These are phyloP conservation scores for Megalonaias nervosa DNA, from an alignment of 1,140 invertebrate genomes.

Conservation along the genomic window DNA sequence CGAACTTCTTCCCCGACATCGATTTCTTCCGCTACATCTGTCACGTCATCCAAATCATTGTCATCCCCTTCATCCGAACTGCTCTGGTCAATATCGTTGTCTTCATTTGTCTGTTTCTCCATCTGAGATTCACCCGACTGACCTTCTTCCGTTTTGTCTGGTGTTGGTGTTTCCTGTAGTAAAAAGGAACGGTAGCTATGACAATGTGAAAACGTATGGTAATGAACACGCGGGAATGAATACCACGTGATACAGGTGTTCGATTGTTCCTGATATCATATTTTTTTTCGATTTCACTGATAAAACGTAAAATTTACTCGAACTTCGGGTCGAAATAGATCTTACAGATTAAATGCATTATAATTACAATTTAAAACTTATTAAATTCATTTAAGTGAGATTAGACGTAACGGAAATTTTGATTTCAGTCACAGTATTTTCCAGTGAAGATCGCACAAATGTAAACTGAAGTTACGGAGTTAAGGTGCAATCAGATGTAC, in stretches of 20 bases:
- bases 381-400: no score
- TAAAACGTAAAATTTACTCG: no score
- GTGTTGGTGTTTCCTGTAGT: slow-evolving; percentile 54
- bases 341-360: no score
- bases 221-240: neutral
- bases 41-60: slow-evolving; percentile 50
- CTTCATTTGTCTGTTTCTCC: slow-evolving; percentile 29
- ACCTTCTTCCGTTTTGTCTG: slow-evolving; percentile 42
- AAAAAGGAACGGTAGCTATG: neutral
- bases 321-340: no score
- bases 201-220: no score
- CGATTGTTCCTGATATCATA: neutral
- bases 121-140: slow-evolving; percentile 18
- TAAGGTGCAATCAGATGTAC: neutral
- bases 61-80: slow-evolving; percentile 52
- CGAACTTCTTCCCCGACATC: slow-evolving; percentile 49
- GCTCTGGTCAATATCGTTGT: slow-evolving; percentile 41
- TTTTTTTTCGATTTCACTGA: neutral
- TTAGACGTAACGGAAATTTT: neutral
- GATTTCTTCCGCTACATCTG: slow-evolving; percentile 56
- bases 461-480: neutral
- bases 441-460: neutral
- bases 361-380: no score
- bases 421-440: neutral
- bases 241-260: neutral